Evolutionary conservation across 2,113 vertebrate species (phyloP).

Genomic region (Haliaeetus leucogaster): DNA sequence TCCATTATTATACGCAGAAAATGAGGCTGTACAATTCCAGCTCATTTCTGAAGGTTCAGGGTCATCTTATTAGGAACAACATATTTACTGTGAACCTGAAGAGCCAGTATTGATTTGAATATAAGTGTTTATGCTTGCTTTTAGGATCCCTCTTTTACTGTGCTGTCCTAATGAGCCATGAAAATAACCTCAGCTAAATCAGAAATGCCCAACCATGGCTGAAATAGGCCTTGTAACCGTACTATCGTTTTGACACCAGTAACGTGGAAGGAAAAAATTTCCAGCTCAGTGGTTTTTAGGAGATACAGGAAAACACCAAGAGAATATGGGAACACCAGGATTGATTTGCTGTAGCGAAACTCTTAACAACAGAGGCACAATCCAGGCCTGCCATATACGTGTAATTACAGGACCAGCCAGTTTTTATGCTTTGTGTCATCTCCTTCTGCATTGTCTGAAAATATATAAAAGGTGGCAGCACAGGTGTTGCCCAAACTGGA

Average conservation of each 20-base stretch:
- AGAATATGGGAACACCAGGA: neutral
- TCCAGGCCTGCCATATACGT: neutral
- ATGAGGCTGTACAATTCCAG: neutral
- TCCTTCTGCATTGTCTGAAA: neutral
- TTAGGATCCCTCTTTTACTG: neutral
- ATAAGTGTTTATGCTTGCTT: neutral
- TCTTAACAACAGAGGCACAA: neutral
- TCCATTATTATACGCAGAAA: slow-evolving; percentile 7
- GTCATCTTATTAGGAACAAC: slow-evolving; percentile 46
- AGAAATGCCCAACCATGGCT: neutral
- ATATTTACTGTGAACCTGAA: slow-evolving; percentile 37
- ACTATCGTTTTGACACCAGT: neutral
- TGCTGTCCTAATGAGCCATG: slow-evolving; percentile 1
- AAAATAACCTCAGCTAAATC: slow-evolving; percentile 14
- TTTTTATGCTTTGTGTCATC: neutral
- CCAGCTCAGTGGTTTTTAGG: neutral
- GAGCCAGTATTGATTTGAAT: slow-evolving; percentile 27
- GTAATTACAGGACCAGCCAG: neutral
- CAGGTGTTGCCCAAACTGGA: neutral
- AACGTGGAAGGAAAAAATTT: neutral
- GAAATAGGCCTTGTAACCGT: neutral
- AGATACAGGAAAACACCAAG: neutral
- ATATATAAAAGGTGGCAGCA: neutral
- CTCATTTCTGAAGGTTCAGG: slow-evolving; percentile 35
- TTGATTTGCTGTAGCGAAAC: neutral